Base-by-base conservation (phyloP, 2,888 invertebrate genomes). In the Lycia hirtaria region DNA sequence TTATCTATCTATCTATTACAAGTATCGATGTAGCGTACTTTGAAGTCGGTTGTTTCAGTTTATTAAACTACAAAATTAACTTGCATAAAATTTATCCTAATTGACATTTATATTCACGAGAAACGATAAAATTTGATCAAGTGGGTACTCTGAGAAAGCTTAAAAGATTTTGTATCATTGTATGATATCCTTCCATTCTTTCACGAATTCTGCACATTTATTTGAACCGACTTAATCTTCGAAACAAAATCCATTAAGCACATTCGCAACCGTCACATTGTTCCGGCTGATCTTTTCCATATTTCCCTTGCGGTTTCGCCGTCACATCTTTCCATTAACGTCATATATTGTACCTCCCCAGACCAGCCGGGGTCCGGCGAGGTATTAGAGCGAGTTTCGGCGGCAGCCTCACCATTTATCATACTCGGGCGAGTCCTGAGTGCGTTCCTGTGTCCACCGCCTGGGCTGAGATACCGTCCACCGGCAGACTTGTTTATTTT, bases 361-460 rank as follows among this genome's bases (percentile, higher is more conserved):
- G n/a, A n/a, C n/a, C 63, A 60, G 56, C 24, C 35, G 65, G 73
- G 67, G 75, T 70, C 67, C 69, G 70, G 73, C 78, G 83, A 85
- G 79, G 81, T 83, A 80, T 80, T 79, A 77, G 77, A 76, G 72
- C 76, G 71, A 69, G 75, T 73, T 75, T 71, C 71, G 74, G 72
- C 53, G 59, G 43, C 57, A 57, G 57, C 70, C 62, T 66, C 78
- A 78, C 76, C 83, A 89, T 91, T 88, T 90, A 87, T 90, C 88
- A 91, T 87, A 82, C 81, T 83, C 77, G 80, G 77, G 69, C 71
- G 70, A 74, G 72, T 69, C 69, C 83, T 85, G 86, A 90, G 90
- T 90, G 90, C 86, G 81, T 87, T 89, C 78, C 85, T 82, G 76
- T 91, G 89, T 90, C 80, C 58, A 54, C 53, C 56, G 40, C 60